Base-by-base conservation (phyloP, 2,113 vertebrate genomes). In the Clupea harengus region DNA sequence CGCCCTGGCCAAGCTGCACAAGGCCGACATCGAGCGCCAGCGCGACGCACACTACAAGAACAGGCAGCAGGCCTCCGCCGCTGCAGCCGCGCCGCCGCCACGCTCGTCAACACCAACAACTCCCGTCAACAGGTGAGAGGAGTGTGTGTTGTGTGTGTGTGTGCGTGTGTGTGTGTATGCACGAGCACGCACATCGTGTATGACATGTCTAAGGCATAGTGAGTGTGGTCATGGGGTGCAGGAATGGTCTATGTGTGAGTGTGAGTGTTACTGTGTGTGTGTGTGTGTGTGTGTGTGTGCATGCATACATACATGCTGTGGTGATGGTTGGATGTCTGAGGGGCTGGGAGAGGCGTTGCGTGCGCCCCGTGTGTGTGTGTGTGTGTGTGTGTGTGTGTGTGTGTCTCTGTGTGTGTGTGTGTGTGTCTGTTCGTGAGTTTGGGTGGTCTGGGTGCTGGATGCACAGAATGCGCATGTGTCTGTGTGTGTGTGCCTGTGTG, bases 21-120 rank as follows among this genome's bases (percentile, higher is more conserved):
- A 97, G 91, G 96, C 94, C 0, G 98, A 99, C 89, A 96, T 97
- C 83, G 98, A 98, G 67, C 95, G 97, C 44, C 98, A 99, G 92
- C 89, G 97, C 3, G 97, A 99, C 2, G 96, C 97, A 81, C 96
- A 97, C 89, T 96, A 98, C 86, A 99, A 99, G 91, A 97, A 93
- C 95, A 98, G 98, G 85, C 97, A 97, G 93, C 95, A 99, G 98
- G 86, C 97, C 95, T 91, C 96, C 97, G 92, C 91, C 97, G 81
- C 95, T 95, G 81, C 95, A 95, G 82, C 89, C n/a, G 7, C 89
- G 7, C 89, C 52, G 88, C 89, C 17, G 86, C 90, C 54, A 90
- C 89, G 0, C 89, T 90, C 0, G 88, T 90, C 85, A 90, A 81
- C 78, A 82, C 88, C 50, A 90, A 89, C 83, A 89, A 86, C n/a